These are phyloP conservation scores for Dolichallabes microphthalmus DNA, from an alignment of 2,113 vertebrate species.

Conservation along the genomic window DNA sequence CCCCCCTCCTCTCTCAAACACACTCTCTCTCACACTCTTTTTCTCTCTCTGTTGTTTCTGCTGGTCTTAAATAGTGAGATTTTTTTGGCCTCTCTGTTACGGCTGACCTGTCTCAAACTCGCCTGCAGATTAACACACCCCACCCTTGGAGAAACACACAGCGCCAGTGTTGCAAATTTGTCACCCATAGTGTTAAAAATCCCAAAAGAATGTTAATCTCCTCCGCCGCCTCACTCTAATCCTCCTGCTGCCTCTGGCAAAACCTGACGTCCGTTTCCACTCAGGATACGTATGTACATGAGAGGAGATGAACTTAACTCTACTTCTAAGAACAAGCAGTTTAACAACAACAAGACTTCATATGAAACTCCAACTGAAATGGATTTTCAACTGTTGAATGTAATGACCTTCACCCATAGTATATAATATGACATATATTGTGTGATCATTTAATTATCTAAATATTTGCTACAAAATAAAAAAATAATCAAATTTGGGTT, in stretches of 20 bases:
- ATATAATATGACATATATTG: background rate
- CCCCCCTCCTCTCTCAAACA: background rate
- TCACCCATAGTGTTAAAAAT: conserved; percentile 82
- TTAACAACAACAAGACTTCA: background rate
- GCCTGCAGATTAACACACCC: conserved; percentile 65
- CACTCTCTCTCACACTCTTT: background rate
- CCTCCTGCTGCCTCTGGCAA: background rate
- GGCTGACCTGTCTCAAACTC: conserved; percentile 69
- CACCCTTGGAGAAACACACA: conserved; percentile 63
- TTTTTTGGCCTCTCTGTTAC: conserved; percentile 64
- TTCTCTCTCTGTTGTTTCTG: conserved; percentile 45
- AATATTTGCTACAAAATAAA: no score
- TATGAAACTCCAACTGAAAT: background rate
- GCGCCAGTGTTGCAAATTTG: conserved; percentile 76
- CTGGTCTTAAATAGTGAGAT: conserved; percentile 54
- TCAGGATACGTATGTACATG: conserved; percentile 23
- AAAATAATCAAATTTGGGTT: no score
- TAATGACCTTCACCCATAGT: background rate
- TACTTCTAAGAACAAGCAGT: background rate
- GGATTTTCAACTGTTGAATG: background rate
- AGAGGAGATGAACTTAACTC: conserved; percentile 48
- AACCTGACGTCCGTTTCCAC: conserved; percentile 5
- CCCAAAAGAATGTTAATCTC: conserved; percentile 83
- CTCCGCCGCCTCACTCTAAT: conserved; percentile 51
- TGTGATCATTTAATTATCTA: no score